These are phyloP conservation scores for Philotrypesis tridentata DNA, from an alignment of 1,140 invertebrate genomes.

Conservation along the genomic window DNA sequence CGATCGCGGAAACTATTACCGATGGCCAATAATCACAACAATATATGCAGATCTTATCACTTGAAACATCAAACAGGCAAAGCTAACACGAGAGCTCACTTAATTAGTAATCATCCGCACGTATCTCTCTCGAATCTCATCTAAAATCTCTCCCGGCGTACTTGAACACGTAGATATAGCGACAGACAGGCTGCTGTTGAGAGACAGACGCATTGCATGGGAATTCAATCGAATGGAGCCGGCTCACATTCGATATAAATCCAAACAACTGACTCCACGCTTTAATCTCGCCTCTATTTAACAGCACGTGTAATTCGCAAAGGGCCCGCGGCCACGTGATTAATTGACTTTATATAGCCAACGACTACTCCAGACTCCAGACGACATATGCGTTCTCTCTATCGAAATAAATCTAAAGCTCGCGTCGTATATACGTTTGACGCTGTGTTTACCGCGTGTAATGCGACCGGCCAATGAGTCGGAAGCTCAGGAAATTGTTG, in stretches of 20 bases:
- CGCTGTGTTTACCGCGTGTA: background rate
- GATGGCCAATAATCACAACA: background rate
- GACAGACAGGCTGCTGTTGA: no score
- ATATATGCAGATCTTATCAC: no score
- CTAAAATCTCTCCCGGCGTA: background rate
- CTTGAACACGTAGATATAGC: no score
- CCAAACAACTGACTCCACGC: conserved; percentile 3
- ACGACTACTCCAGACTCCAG: background rate
- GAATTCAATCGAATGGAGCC: background rate
- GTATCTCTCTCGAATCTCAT: background rate
- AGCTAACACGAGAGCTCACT: background rate
- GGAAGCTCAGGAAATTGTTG: conserved; percentile 35
- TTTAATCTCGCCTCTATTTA: conserved; percentile 42
- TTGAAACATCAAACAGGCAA: no score
- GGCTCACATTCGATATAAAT: conserved; percentile 14
- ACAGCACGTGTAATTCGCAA: conserved; percentile 35
- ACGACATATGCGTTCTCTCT: conserved; percentile 10
- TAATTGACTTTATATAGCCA: conserved; percentile 40
- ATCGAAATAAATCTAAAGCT: conserved; percentile 24
- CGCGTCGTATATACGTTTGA: background rate
- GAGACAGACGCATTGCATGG: no score
- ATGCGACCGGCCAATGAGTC: conserved; percentile 1
- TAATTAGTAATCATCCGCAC: background rate
- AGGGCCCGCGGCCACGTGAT: conserved; percentile 21
- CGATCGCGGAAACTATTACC: background rate